These are phyloP conservation scores for Trachythela sp. DNA, from an alignment of 64 coral and sea anemone species.

Conservation along the genomic window DNA sequence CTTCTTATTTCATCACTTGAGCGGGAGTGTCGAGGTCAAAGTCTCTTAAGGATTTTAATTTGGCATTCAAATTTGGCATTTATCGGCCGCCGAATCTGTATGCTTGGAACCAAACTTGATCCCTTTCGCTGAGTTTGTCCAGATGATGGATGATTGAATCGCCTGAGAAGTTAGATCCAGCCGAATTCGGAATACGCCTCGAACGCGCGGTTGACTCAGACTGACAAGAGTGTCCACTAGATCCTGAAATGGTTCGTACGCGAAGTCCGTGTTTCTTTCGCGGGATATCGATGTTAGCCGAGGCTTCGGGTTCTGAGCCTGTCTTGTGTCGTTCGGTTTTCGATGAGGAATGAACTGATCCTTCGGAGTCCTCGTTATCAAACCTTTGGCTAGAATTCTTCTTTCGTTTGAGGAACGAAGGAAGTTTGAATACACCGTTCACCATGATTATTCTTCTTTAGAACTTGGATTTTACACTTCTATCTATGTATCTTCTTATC, in stretches of 20 bases:
- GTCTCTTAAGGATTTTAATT: background rate
- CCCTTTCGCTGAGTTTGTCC: background rate
- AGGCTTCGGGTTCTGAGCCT: background rate
- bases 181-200: background rate
- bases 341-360: background rate
- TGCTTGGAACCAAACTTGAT: slow-evolving; percentile 20
- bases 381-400: background rate
- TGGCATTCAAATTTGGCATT: no score
- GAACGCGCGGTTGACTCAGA: background rate
- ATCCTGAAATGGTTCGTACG: background rate
- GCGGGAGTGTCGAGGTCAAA: background rate
- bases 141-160: background rate
- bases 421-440: background rate
- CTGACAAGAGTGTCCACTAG: background rate
- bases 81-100: background rate
- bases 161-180: background rate
- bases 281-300: background rate
- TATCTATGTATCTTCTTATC: background rate
- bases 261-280: background rate
- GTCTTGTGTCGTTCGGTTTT: background rate
- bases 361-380: background rate
- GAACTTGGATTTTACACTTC: background rate
- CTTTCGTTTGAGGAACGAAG: slow-evolving; percentile 12
- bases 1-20: background rate
- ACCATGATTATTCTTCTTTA: background rate